Conservation (phyloP, 1,140 invertebrate species). For the Musca domestica region DNA sequence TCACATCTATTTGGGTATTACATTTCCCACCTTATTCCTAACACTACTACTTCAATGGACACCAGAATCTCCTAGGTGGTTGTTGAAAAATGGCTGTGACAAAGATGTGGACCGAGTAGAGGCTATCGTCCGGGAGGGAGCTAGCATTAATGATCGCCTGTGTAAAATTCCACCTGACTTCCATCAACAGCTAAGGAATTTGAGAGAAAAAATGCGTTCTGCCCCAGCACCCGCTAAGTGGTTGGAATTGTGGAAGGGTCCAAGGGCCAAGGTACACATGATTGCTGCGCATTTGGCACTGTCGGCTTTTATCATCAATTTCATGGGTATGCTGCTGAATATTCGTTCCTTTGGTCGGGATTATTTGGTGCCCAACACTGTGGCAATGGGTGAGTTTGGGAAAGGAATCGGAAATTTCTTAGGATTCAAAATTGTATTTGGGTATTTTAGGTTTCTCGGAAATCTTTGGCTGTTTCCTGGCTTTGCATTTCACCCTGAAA, state of each 20-base stretch:
- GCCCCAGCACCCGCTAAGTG: slow-evolving; percentile 39
- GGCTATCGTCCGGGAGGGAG: slow-evolving; percentile 46
- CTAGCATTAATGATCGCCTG: slow-evolving; percentile 49
- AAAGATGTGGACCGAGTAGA: slow-evolving; percentile 41
- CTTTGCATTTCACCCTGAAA: slow-evolving; percentile 45
- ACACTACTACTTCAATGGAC: slow-evolving; percentile 53
- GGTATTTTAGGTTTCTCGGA: slow-evolving; percentile 44
- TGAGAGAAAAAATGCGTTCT: slow-evolving; percentile 39
- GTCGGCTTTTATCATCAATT: slow-evolving; percentile 52
- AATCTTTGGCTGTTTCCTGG: slow-evolving; percentile 50
- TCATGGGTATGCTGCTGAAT: slow-evolving; percentile 54
- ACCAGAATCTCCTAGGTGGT: slow-evolving; percentile 54
- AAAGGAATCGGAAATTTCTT: neutral
- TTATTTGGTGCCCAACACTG: slow-evolving; percentile 51
- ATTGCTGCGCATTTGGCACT: slow-evolving; percentile 46
- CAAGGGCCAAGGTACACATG: slow-evolving; percentile 44
- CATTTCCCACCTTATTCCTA: slow-evolving; percentile 51
- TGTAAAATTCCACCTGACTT: slow-evolving; percentile 49
- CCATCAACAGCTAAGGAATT: slow-evolving; percentile 38
- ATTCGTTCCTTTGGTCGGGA: slow-evolving; percentile 53
- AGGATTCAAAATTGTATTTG: neutral
- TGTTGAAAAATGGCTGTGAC: slow-evolving; percentile 42
- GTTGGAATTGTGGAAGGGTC: slow-evolving; percentile 45
- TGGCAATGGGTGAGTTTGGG: slow-evolving; percentile 49
- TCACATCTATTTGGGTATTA: slow-evolving; percentile 53